These are phyloP conservation scores for Parauchenoglanis punctatus DNA, from an alignment of 2,797 vertebrate species.

Conservation along the genomic window DNA sequence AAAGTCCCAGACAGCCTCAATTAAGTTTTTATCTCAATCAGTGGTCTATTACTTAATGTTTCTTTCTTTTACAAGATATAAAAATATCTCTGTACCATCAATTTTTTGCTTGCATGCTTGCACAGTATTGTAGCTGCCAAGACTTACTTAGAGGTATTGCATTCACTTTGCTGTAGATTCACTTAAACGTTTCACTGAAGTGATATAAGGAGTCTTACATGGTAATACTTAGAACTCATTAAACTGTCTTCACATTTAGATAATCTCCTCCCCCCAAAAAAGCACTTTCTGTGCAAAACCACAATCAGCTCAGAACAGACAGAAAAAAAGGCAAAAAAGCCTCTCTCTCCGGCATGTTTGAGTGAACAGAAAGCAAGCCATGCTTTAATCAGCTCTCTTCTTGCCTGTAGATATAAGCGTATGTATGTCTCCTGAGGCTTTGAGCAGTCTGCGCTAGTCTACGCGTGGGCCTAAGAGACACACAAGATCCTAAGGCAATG, in stretches of 20 bases:
- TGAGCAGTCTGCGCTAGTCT: conserved; percentile 55
- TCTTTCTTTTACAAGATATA: conserved; percentile 1
- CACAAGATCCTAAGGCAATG: conserved; percentile 68
- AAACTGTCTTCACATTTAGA: conserved; percentile 23
- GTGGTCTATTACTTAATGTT: background rate
- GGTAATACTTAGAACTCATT: background rate
- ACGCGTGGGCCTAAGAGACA: conserved; percentile 65
- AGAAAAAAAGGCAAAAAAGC: background rate
- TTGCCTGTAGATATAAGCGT: conserved; percentile 51
- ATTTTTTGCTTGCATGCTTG: background rate
- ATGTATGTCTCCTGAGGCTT: conserved; percentile 59
- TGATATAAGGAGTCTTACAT: background rate
- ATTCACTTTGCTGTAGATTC: background rate
- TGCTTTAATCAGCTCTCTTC: conserved; percentile 54
- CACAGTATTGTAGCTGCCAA: background rate
- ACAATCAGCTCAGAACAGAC: conserved; percentile 29
- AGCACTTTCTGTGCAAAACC: conserved; percentile 30
- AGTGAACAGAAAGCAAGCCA: conserved; percentile 34
- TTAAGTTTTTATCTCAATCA: conserved; percentile 9
- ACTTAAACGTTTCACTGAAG: background rate
- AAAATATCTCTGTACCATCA: background rate
- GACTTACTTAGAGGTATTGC: background rate
- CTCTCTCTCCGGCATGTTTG: conserved; percentile 34
- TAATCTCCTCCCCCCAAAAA: background rate
- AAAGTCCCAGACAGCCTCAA: background rate